Conservation (phyloP, 2,888 invertebrate genomes). For the Dione juno region DNA sequence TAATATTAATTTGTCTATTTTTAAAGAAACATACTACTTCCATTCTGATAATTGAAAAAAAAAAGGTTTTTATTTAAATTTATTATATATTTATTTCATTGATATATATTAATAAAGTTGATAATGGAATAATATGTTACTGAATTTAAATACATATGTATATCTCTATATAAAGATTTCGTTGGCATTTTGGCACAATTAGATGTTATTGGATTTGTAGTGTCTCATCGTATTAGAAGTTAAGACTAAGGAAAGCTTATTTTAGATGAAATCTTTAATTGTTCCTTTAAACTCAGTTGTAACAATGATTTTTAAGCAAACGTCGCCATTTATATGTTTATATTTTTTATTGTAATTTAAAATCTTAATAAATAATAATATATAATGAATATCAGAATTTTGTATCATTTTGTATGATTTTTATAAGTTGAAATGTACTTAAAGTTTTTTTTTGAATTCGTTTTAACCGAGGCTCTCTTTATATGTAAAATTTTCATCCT, state of each 20-base stretch:
- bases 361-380: constrained; percentile 19
- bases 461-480: constrained; percentile 61
- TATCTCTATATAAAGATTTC: not conserved
- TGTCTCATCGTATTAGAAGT: not conserved
- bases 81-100: no score
- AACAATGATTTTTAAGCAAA: constrained; percentile 14
- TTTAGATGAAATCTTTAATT: not conserved
- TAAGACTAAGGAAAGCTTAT: constrained; percentile 18
- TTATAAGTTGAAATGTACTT: constrained; percentile 64
- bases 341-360: constrained; percentile 21
- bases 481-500: constrained; percentile 37
- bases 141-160: not conserved
- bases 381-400: constrained; percentile 26
- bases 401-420: constrained; percentile 49
- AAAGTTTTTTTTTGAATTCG: constrained; percentile 55
- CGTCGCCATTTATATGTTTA: constrained; percentile 10
- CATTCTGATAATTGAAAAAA: no score
- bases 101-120: no score
- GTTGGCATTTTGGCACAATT: constrained; percentile 14
- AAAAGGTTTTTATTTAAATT: no score
- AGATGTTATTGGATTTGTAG: not conserved
- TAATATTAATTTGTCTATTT: no score
- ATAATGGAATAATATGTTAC: not conserved
- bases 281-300: constrained; percentile 6
- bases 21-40: no score